Conservation (phyloP, 2,113 vertebrate genomes). For the Nothoprocta pentlandii region DNA sequence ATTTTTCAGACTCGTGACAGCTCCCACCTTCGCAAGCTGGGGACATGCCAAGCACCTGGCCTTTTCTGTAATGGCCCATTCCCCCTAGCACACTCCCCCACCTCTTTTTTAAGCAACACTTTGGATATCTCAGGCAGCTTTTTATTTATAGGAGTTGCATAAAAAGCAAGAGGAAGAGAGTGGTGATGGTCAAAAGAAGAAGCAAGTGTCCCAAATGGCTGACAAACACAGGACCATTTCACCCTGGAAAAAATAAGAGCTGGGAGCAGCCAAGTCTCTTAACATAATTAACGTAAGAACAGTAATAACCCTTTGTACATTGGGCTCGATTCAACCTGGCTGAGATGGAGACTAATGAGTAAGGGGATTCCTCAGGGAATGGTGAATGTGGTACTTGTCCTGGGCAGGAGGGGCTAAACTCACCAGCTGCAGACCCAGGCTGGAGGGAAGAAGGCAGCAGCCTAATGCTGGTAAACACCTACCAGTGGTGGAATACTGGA, state of each 20-base stretch:
- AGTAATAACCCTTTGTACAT: not conserved
- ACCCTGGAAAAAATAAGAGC: not conserved
- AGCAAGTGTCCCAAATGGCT: constrained; percentile 16
- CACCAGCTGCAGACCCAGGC: not conserved
- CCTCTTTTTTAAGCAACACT: constrained; percentile 57
- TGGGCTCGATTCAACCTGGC: not conserved
- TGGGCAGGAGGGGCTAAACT: not conserved
- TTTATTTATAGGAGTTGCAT: constrained; percentile 61
- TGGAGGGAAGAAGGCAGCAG: not conserved
- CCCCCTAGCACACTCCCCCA: constrained; percentile 30
- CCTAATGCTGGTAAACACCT: not conserved
- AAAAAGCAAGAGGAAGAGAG: constrained; percentile 22
- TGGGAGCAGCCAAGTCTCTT: not conserved
- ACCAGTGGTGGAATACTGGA: not conserved
- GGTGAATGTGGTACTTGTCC: not conserved
- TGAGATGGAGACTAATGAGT: not conserved
- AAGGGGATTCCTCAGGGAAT: not conserved
- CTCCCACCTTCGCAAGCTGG: constrained; percentile 72
- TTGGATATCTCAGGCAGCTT: constrained; percentile 30
- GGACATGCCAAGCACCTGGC: constrained; percentile 79
- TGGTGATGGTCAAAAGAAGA: constrained; percentile 35
- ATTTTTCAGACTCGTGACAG: constrained; percentile 80
- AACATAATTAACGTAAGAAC: not conserved
- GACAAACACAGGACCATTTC: not conserved
- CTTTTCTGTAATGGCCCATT: constrained; percentile 74